A percentile compares a stretch with the other conserved stretches of the same genome.
phyloP scores from a whole-genome alignment of 2,797 vertebrate species.

The Gephyroberyx darwinii region DNA sequence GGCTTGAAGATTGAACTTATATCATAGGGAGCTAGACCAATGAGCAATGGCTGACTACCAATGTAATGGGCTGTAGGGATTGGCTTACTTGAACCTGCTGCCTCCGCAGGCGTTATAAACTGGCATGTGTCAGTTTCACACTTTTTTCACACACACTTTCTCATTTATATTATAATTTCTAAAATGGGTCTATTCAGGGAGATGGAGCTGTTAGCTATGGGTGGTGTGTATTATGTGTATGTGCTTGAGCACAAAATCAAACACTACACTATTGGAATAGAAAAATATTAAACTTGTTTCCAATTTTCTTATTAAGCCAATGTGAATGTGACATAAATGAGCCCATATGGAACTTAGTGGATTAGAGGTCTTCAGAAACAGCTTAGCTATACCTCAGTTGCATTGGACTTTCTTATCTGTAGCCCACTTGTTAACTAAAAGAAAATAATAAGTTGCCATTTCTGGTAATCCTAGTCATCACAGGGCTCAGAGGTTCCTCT shows the following conservation, averaged over 20 bases:
- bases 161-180: constrained; percentile 59
- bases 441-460: constrained; percentile 34
- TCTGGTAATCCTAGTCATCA: constrained; percentile 16
- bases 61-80: constrained; percentile 52
- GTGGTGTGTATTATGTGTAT: constrained; percentile 20
- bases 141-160: constrained; percentile 21
- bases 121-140: constrained; percentile 49
- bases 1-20: constrained; percentile 43
- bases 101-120: constrained; percentile 25
- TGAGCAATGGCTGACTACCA: constrained; percentile 38
- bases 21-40: constrained; percentile 51
- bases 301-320: constrained; percentile 10
- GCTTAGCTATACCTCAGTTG: constrained; percentile 19
- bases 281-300: constrained; percentile 30
- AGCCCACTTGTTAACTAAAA: constrained; percentile 10
- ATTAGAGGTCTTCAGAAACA: constrained; percentile 24
- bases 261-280: constrained; percentile 30
- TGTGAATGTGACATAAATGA: constrained; percentile 40
- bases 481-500: constrained; percentile 35
- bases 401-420: constrained; percentile 25
- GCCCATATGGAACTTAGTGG: constrained; percentile 14
- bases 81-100: constrained; percentile 39
- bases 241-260: constrained; percentile 30
- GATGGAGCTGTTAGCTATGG: constrained; percentile 24
- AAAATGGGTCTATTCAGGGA: constrained; percentile 41